Evolutionary conservation across 2,888 invertebrate species (phyloP).

Genomic region (Polietes domitor): DNA sequence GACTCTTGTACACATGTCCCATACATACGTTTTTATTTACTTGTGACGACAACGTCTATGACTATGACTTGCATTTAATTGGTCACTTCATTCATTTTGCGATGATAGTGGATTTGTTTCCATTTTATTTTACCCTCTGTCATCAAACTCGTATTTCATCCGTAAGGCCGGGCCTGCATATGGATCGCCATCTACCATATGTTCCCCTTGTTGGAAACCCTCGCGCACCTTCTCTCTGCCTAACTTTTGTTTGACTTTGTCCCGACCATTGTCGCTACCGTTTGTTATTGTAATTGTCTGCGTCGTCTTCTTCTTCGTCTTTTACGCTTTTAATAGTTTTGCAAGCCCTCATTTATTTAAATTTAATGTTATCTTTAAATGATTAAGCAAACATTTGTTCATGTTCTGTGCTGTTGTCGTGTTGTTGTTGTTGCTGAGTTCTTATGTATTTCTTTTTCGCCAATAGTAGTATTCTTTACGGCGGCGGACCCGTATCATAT

Average conservation of each 20-base stretch:
- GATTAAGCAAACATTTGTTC: conserved; percentile 54
- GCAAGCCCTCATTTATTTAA: conserved; percentile 48
- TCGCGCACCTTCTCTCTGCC: neutral
- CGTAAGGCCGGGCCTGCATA: neutral
- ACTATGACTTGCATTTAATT: conserved; percentile 3
- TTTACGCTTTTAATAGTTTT: conserved; percentile 30
- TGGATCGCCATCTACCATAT: neutral
- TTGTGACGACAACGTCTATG: neutral
- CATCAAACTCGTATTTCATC: neutral
- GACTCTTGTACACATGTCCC: neutral
- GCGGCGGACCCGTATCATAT: neutral
- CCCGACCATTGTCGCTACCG: neutral
- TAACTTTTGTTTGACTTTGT: neutral
- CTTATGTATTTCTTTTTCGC: neutral
- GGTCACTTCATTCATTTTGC: too few relatives aligned
- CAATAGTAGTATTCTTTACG: neutral
- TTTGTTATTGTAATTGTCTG: neutral
- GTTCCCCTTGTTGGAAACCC: neutral
- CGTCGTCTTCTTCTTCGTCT: neutral
- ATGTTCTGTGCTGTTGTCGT: conserved; percentile 17
- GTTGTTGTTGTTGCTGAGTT: neutral
- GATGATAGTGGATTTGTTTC: neutral
- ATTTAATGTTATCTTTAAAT: conserved; percentile 49
- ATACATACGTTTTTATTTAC: too few relatives aligned
- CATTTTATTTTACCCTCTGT: neutral